These are phyloP conservation scores for Cygnus atratus DNA, from an alignment of 2,113 vertebrate genomes.

Conservation along the genomic window DNA sequence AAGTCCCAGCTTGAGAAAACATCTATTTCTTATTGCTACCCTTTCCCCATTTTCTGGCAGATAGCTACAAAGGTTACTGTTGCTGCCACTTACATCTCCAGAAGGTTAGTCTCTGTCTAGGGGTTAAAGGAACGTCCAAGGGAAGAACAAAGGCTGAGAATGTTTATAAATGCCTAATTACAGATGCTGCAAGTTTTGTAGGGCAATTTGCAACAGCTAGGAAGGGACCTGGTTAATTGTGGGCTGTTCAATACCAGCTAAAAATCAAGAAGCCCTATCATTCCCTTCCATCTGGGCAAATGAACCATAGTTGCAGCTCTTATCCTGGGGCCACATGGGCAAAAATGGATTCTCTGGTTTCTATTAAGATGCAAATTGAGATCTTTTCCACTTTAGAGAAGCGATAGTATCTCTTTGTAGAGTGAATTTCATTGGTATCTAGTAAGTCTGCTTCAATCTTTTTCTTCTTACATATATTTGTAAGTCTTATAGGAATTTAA, in stretches of 20 bases:
- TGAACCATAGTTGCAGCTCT: not conserved
- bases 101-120: not conserved
- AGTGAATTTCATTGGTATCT: slow-evolving; percentile 39
- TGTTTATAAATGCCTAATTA: not conserved
- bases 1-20: not conserved
- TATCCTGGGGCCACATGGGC: slow-evolving; percentile 16
- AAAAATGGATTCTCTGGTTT: slow-evolving; percentile 56
- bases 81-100: not conserved
- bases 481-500: slow-evolving; percentile 44
- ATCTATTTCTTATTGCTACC: not conserved
- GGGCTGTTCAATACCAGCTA: not conserved
- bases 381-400: slow-evolving; percentile 53
- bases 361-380: slow-evolving; percentile 65
- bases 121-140: not conserved
- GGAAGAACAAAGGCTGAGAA: not conserved
- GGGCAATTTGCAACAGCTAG: not conserved
- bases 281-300: slow-evolving; percentile 24
- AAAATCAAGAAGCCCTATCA: not conserved
- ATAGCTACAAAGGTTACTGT: not conserved
- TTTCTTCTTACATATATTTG: slow-evolving; percentile 18
- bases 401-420: slow-evolving; percentile 47
- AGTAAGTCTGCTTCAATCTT: slow-evolving; percentile 16
- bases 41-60: not conserved
- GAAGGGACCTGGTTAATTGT: not conserved
- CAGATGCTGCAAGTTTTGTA: not conserved